Evolutionary conservation across 2,888 invertebrate species (phyloP).

Genomic region (Plebejus anna): DNA sequence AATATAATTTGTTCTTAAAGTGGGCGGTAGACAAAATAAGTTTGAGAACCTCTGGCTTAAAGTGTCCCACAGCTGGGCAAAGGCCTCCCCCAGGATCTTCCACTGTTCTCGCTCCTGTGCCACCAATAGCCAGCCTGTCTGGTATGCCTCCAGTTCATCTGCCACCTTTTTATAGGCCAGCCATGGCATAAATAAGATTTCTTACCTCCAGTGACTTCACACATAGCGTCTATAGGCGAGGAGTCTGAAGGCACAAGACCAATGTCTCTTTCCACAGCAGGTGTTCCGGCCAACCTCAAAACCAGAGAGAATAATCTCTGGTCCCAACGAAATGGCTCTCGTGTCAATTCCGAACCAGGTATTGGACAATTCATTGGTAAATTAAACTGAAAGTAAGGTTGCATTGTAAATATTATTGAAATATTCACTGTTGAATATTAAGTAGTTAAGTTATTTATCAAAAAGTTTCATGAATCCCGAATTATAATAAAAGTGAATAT

Average conservation of each 20-base stretch:
- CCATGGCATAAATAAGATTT: constrained; percentile 21
- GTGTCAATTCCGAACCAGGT: constrained; percentile 97
- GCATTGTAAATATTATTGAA: neutral
- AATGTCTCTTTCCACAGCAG: constrained; percentile 90
- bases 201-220: constrained; percentile 97
- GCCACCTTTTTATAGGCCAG: too few relatives aligned
- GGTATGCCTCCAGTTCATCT: too few relatives aligned
- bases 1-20: too few relatives aligned
- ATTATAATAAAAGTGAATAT: neutral
- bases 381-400: constrained; percentile 82
- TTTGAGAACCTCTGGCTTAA: too few relatives aligned
- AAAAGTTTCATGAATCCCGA: too few relatives aligned
- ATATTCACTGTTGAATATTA: too few relatives aligned
- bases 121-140: too few relatives aligned
- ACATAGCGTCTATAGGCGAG: constrained; percentile 98
- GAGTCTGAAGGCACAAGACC: constrained; percentile 95
- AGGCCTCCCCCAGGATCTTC: too few relatives aligned
- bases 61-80: too few relatives aligned
- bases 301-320: constrained; percentile 98
- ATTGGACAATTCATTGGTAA: constrained; percentile 96
- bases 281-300: constrained; percentile 93
- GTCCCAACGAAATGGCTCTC: constrained; percentile 99
- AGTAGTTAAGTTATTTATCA: too few relatives aligned
- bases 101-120: too few relatives aligned
- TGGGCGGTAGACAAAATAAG: too few relatives aligned